Percentiles rank a stretch among this genome's conserved stretches.
Conservation (phyloP, 1,140 invertebrate species). For the Anoplophora glabripennis region DNA sequence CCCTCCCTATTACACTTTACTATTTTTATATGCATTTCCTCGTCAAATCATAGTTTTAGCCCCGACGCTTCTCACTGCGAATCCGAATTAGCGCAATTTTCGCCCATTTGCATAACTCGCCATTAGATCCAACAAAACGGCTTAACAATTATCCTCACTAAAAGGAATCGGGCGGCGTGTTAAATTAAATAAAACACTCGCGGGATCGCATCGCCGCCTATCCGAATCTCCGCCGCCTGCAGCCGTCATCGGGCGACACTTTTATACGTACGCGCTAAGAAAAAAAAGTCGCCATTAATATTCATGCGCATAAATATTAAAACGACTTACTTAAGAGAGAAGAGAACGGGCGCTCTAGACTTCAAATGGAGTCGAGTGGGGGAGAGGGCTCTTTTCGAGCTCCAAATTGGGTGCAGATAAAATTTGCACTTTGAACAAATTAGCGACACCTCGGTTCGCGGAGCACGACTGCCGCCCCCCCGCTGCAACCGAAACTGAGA, state of each 20-base stretch:
- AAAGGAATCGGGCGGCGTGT: too few species aligned
- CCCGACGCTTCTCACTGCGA: too few species aligned
- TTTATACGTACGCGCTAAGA: conserved; percentile 18
- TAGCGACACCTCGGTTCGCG: conserved; percentile 37
- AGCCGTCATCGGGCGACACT: conserved; percentile 15
- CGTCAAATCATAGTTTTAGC: too few species aligned
- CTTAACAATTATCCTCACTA: too few species aligned
- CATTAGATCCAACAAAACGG: too few species aligned
- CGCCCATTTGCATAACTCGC: too few species aligned
- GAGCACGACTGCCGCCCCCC: not conserved
- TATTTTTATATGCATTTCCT: too few species aligned
- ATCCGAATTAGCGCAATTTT: too few species aligned
- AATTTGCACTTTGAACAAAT: conserved; percentile 46
- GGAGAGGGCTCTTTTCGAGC: conserved; percentile 33
- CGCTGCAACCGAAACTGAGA: too few species aligned
- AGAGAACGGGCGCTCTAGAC: conserved; percentile 30
- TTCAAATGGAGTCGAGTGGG: conserved; percentile 43
- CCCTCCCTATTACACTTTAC: too few species aligned
- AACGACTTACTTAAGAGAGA: conserved; percentile 40
- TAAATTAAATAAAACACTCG: too few species aligned
- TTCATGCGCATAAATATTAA: conserved; percentile 44
- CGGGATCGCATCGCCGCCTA: too few species aligned
- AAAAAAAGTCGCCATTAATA: conserved; percentile 38
- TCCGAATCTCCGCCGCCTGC: not conserved
- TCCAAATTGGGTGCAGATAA: conserved; percentile 42